Percentiles rank a stretch among this genome's conserved stretches.
phyloP scores from a whole-genome alignment of 2,113 vertebrate genomes.

The Solenodon paradoxus region DNA sequence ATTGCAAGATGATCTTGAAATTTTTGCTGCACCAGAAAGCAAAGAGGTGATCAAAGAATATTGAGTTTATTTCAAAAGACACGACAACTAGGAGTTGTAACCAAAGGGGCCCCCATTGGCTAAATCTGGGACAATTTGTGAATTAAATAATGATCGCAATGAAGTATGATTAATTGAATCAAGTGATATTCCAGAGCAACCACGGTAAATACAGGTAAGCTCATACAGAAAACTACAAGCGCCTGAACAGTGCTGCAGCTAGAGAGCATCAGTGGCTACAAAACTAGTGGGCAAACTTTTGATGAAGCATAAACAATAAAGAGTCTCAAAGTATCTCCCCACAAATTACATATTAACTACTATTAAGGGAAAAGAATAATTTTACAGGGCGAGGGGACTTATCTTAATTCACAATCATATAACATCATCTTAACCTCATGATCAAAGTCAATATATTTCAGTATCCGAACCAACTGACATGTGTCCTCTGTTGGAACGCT shows the following conservation, averaged over 20 bases:
- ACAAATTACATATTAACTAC: background rate
- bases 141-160: background rate
- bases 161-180: background rate
- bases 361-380: background rate
- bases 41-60: background rate
- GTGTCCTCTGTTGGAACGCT: background rate
- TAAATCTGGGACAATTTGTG: background rate
- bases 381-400: background rate
- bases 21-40: background rate
- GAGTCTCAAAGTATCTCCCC: background rate
- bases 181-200: background rate
- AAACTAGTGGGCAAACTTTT: background rate
- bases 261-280: background rate
- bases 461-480: background rate
- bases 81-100: background rate
- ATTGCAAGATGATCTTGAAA: background rate
- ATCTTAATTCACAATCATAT: too few relatives aligned
- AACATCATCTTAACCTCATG: background rate
- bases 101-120: background rate
- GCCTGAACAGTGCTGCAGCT: background rate
- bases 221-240: background rate
- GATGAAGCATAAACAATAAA: background rate
- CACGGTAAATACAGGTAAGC: too few relatives aligned
- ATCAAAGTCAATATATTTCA: background rate
- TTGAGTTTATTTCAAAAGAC: background rate